These are phyloP conservation scores for Arge pagana DNA, from an alignment of 2,888 invertebrate species.

Conservation along the genomic window DNA sequence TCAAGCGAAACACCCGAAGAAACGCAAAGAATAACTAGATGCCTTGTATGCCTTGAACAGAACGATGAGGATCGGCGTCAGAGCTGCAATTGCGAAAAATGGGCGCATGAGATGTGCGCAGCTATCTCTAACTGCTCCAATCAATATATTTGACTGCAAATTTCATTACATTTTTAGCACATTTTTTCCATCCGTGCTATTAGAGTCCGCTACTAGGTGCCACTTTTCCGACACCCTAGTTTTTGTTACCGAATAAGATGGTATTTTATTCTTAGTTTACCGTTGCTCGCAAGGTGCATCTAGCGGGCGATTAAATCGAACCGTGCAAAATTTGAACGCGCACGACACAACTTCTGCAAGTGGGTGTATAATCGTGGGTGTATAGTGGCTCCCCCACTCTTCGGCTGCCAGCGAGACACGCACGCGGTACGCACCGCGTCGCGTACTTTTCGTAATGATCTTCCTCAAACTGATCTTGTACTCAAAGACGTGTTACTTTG, in stretches of 20 bases:
- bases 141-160: slow-evolving; percentile 10
- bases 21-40: slow-evolving; percentile 1
- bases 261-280: slow-evolving; percentile 15
- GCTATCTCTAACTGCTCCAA: slow-evolving; percentile 3
- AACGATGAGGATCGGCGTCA: slow-evolving; percentile 7
- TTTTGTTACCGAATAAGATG: slow-evolving; percentile 5
- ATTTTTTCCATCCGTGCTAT: slow-evolving; percentile 3
- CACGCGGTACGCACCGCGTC: no score
- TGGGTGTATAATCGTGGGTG: no score
- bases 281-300: no score
- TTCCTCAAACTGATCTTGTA: no score
- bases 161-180: slow-evolving; percentile 3
- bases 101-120: slow-evolving; percentile 7
- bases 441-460: no score
- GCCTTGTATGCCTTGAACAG: slow-evolving; percentile 9
- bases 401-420: no score
- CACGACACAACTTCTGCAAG: no score
- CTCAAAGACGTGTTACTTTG: no score
- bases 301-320: no score
- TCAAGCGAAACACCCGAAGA: slow-evolving; percentile 14
- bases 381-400: no score
- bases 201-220: slow-evolving; percentile 1
- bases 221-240: background rate
- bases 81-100: slow-evolving; percentile 3
- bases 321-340: no score